A percentile compares a stretch with the other conserved stretches of the same genome.
Evolutionary conservation across 2,888 invertebrate species (phyloP).

Genomic region (Zhuqinia jingwanae): DNA sequence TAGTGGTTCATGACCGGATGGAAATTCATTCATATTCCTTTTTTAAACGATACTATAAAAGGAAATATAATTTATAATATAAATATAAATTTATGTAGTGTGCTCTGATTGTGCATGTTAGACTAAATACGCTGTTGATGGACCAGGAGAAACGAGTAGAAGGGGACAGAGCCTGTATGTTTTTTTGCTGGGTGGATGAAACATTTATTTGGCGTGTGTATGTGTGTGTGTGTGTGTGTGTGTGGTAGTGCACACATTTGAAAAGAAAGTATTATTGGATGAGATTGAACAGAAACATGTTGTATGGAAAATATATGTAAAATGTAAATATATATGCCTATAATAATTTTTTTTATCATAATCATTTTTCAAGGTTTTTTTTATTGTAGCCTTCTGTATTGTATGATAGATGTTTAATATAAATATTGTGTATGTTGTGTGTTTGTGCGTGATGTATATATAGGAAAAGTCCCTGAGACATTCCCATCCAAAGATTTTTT

Average conservation of each 20-base stretch:
- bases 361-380: neutral
- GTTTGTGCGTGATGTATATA: neutral
- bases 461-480: neutral
- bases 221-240: no score
- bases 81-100: neutral
- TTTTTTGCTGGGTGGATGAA: neutral
- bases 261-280: slow-evolving; percentile 44
- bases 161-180: no score
- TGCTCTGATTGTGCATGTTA: neutral
- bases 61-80: slow-evolving; percentile 24
- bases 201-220: neutral
- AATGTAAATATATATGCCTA: no score
- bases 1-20: slow-evolving; percentile 29
- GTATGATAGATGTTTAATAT: slow-evolving; percentile 26
- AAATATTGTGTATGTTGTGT: neutral
- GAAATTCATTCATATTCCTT: slow-evolving; percentile 46
- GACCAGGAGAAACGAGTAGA: neutral
- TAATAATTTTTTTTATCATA: no score
- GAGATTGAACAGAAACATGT: slow-evolving; percentile 38
- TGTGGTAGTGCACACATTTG: neutral
- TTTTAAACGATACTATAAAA: slow-evolving; percentile 13
- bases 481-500: slow-evolving; percentile 5
- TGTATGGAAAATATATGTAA: neutral
- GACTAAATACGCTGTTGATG: neutral
- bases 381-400: neutral